Percentiles rank a stretch among this genome's conserved stretches.
Conservation (phyloP, 1,140 invertebrate species). For the Drosophila auraria region DNA sequence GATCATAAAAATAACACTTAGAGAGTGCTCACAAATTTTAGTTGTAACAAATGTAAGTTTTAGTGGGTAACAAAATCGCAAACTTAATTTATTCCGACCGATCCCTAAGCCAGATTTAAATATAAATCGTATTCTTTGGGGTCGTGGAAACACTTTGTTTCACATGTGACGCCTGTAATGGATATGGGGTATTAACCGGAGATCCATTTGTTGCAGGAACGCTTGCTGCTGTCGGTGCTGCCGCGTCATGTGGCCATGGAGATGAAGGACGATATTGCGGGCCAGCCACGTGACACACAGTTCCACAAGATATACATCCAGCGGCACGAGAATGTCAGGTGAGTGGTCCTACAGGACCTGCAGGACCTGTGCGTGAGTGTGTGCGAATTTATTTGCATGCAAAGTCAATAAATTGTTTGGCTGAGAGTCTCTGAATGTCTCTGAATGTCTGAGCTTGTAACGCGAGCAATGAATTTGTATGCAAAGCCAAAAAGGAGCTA, state of each 20-base stretch:
- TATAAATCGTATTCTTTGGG: slow-evolving; percentile 11
- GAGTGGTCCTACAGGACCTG: slow-evolving; percentile 56
- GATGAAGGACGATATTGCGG: slow-evolving; percentile 98
- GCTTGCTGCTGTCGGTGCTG: slow-evolving; percentile 95
- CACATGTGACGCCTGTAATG: slow-evolving; percentile 13
- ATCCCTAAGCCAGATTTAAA: slow-evolving; percentile 15
- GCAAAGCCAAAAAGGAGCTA: slow-evolving; percentile 61
- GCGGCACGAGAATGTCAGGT: slow-evolving; percentile 98
- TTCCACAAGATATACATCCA: slow-evolving; percentile 99
- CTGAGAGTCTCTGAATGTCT: slow-evolving; percentile 37
- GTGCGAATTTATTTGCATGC: slow-evolving; percentile 76
- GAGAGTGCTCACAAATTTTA: no score
- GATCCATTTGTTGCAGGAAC: slow-evolving; percentile 88
- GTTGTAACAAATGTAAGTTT: no score
- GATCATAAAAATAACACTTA: neutral
- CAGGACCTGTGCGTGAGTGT: slow-evolving; percentile 9
- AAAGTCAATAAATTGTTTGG: slow-evolving; percentile 76
- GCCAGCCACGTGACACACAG: slow-evolving; percentile 95
- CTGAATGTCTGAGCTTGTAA: slow-evolving; percentile 48
- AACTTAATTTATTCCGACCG: slow-evolving; percentile 9
- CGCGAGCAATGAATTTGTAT: slow-evolving; percentile 74
- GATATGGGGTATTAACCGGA: slow-evolving; percentile 29
- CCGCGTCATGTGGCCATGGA: slow-evolving; percentile 98
- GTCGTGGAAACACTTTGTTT: slow-evolving; percentile 9
- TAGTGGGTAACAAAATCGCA: neutral